These are phyloP conservation scores for Therioaphis trifolii DNA, from an alignment of 2,888 invertebrate species.

Conservation along the genomic window DNA sequence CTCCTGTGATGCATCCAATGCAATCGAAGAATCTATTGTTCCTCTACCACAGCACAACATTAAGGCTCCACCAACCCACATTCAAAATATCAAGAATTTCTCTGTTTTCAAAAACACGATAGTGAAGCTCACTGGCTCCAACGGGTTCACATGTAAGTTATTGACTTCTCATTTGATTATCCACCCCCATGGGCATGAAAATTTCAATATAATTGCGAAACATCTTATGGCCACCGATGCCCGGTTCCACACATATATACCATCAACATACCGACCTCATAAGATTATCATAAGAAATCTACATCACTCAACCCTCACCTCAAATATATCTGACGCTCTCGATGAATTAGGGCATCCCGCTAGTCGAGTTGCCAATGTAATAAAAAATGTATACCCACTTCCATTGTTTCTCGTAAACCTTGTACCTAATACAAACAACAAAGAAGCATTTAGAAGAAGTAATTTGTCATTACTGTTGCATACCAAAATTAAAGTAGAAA, in stretches of 20 bases:
- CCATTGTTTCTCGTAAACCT: too few relatives aligned
- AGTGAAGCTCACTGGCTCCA: not conserved
- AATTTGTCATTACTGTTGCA: too few relatives aligned
- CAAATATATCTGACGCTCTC: too few relatives aligned
- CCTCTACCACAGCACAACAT: not conserved
- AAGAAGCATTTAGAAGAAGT: not conserved
- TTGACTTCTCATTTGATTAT: not conserved
- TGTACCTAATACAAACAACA: not conserved
- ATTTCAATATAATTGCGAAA: not conserved
- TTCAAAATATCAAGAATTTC: not conserved
- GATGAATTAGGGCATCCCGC: too few relatives aligned
- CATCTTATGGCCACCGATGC: not conserved
- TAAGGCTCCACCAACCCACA: not conserved
- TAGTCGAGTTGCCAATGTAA: too few relatives aligned
- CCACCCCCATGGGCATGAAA: not conserved
- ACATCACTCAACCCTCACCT: too few relatives aligned
- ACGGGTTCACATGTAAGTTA: not conserved
- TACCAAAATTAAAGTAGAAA: not conserved
- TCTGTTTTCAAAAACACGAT: not conserved
- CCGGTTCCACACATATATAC: not conserved
- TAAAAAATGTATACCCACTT: too few relatives aligned
- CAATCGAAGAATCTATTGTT: not conserved
- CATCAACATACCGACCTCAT: not conserved
- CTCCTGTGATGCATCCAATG: not conserved
- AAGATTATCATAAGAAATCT: not conserved